phyloP scores from a whole-genome alignment of 2,113 vertebrate genomes.

The Centropus bengalensis region DNA sequence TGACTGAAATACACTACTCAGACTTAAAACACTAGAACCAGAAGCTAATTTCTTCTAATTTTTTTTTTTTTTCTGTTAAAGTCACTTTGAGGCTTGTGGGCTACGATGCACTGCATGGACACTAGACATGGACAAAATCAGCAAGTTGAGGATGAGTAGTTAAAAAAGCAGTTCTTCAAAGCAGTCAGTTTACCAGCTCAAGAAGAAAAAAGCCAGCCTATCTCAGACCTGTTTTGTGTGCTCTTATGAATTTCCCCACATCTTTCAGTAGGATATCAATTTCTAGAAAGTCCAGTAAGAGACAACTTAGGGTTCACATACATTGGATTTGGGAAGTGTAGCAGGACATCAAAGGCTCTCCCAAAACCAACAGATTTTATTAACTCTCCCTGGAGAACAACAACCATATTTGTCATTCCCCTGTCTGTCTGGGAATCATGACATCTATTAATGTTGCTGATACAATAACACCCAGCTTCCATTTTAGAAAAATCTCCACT shows the following conservation, averaged over 20 bases:
- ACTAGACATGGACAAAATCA: neutral
- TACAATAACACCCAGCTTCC: neutral
- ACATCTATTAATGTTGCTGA: neutral
- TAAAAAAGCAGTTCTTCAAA: neutral
- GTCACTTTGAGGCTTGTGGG: neutral
- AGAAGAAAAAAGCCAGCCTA: neutral
- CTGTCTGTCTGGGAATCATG: neutral
- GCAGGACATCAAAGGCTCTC: neutral
- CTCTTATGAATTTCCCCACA: neutral
- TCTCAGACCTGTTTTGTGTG: neutral
- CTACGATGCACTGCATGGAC: neutral
- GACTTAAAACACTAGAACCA: neutral
- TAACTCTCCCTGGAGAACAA: neutral
- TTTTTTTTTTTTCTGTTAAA: neutral
- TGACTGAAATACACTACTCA: neutral
- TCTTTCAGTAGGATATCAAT: neutral
- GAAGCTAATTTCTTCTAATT: neutral
- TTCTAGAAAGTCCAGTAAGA: neutral
- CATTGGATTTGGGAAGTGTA: neutral
- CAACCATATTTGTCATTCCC: neutral
- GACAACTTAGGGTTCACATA: neutral
- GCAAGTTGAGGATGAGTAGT: neutral
- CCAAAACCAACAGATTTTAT: neutral
- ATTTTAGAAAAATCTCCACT: neutral
- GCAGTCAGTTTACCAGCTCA: neutral